Percentiles rank a stretch among this genome's conserved stretches.
phyloP scores from a whole-genome alignment of 2,797 vertebrate genomes.

The Miichthys miiuy region DNA sequence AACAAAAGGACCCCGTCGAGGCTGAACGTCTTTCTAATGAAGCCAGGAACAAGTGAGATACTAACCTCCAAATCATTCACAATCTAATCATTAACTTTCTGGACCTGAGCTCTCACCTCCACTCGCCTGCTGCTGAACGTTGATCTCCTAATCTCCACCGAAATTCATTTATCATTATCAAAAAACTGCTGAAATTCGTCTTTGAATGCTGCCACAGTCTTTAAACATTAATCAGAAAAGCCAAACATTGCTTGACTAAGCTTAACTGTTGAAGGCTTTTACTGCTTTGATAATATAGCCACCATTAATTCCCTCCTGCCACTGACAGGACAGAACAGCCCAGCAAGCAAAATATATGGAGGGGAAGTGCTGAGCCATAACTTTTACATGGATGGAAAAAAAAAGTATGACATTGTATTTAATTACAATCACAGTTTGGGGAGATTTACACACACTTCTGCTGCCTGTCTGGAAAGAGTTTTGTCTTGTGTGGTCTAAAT shows the following conservation, averaged over 20 bases:
- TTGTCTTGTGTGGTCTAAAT: neutral
- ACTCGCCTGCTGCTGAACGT: neutral
- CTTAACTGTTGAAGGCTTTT: constrained; percentile 65
- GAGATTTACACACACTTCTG: constrained; percentile 12
- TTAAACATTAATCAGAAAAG: constrained; percentile 66
- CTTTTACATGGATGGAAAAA: constrained; percentile 56
- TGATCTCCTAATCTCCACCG: constrained; percentile 33
- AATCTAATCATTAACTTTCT: constrained; percentile 1
- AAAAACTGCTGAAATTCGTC: constrained; percentile 56
- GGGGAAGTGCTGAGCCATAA: constrained; percentile 63
- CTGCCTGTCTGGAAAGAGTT: neutral
- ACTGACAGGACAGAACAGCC: constrained; percentile 61
- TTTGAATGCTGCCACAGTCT: constrained; percentile 54
- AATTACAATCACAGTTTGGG: constrained; percentile 7
- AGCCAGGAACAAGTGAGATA: constrained; percentile 69
- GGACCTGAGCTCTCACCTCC: constrained; percentile 38
- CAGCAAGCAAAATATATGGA: constrained; percentile 64
- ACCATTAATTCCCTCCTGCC: constrained; percentile 66
- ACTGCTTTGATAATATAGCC: constrained; percentile 62
- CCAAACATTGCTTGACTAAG: constrained; percentile 72
- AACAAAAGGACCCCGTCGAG: constrained; percentile 60
- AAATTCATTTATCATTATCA: constrained; percentile 48
- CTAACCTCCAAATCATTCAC: constrained; percentile 12
- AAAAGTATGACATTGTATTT: constrained; percentile 52
- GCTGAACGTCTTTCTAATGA: constrained; percentile 74